Evolutionary conservation across 2,113 vertebrate genomes (phyloP).

Genomic region (Menidia beryllina): DNA sequence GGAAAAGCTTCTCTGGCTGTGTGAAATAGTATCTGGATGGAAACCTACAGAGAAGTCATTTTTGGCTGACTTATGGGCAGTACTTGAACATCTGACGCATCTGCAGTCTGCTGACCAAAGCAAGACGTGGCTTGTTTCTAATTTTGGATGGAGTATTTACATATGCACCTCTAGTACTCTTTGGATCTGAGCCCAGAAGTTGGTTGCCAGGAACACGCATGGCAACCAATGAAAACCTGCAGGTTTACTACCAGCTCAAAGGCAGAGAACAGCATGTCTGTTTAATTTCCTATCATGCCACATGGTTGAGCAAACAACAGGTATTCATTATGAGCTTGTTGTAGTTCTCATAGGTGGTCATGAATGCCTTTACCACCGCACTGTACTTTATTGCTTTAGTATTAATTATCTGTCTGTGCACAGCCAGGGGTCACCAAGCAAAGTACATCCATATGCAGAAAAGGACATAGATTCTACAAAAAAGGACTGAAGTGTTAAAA

Average conservation of each 20-base stretch:
- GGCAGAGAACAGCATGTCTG: not conserved
- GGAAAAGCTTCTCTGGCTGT: not conserved
- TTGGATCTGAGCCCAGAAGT: slow-evolving; percentile 42
- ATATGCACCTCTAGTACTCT: slow-evolving; percentile 50
- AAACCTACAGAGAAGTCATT: not conserved
- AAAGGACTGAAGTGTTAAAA: slow-evolving; percentile 19
- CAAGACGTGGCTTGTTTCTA: slow-evolving; percentile 48
- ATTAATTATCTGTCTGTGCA: no score
- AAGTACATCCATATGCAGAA: not conserved
- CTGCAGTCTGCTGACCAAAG: slow-evolving; percentile 19
- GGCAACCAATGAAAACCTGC: slow-evolving; percentile 43
- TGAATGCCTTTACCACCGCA: not conserved
- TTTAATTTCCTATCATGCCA: slow-evolving; percentile 10
- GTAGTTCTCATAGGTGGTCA: not conserved
- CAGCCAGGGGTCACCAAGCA: no score
- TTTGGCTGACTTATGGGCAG: not conserved
- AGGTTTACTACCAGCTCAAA: slow-evolving; percentile 35
- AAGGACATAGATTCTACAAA: not conserved
- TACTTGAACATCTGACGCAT: slow-evolving; percentile 32
- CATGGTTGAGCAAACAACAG: not conserved
- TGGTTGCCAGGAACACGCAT: slow-evolving; percentile 36
- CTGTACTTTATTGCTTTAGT: no score
- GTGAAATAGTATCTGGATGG: not conserved
- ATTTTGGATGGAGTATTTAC: slow-evolving; percentile 65
- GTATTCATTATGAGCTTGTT: not conserved